Evolutionary conservation across 2,888 invertebrate genomes (phyloP).

Genomic region (Geotrupes spiniger): DNA sequence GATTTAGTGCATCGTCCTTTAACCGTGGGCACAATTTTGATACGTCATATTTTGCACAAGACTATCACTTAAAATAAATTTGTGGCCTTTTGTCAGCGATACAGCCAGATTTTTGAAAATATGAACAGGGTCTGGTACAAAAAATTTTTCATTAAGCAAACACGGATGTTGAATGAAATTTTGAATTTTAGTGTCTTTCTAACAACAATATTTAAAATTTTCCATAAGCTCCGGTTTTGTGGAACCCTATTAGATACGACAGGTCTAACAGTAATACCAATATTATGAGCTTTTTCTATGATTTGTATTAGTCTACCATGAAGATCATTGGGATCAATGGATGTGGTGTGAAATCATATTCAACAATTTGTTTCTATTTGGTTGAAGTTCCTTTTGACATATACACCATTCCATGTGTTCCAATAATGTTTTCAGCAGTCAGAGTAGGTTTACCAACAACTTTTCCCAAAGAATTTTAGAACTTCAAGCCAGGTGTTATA

Average conservation of each 20-base stretch:
- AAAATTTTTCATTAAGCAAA: not conserved
- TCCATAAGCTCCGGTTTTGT: slow-evolving; percentile 6
- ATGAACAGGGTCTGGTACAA: too few species aligned
- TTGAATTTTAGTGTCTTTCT: too few species aligned
- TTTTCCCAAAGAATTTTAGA: not conserved
- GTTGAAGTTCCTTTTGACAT: too few species aligned
- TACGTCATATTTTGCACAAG: not conserved
- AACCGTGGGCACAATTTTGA: too few species aligned
- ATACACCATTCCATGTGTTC: slow-evolving; percentile 1
- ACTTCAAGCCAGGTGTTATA: slow-evolving; percentile 9
- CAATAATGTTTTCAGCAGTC: not conserved
- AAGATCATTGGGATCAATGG: not conserved
- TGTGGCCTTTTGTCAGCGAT: not conserved
- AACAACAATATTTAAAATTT: too few species aligned
- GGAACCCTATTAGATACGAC: slow-evolving; percentile 5
- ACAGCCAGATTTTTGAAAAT: not conserved
- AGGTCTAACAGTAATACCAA: too few species aligned
- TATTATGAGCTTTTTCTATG: too few species aligned
- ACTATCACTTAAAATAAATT: slow-evolving; percentile 1
- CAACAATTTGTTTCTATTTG: too few species aligned
- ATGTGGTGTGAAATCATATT: not conserved
- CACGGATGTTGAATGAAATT: too few species aligned
- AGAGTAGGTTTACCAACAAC: slow-evolving; percentile 4
- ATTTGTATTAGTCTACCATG: too few species aligned
- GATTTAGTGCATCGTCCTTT: too few species aligned